These are phyloP conservation scores for Allophyes oxyacanthae DNA, from an alignment of 2,888 invertebrate species.

Conservation along the genomic window DNA sequence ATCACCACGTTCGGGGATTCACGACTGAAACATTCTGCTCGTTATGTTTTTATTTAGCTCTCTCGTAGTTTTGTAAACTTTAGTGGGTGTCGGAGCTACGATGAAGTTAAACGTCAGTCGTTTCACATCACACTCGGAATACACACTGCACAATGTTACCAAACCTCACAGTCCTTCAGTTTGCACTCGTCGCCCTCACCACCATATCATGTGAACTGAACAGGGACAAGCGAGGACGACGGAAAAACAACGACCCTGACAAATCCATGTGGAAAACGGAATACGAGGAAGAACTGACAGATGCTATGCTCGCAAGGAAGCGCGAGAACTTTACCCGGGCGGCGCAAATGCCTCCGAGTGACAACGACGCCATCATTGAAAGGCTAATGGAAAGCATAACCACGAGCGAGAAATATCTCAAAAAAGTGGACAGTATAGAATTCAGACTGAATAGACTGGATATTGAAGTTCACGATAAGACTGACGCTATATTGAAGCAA, in stretches of 20 bases:
- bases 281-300: conserved; percentile 79
- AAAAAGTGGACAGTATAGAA: conserved; percentile 84
- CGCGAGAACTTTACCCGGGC: conserved; percentile 72
- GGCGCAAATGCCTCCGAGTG: conserved; percentile 62
- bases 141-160: conserved; percentile 71
- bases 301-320: conserved; percentile 73
- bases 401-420: conserved; percentile 82
- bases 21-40: conserved; percentile 58
- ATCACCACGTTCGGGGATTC: conserved; percentile 60
- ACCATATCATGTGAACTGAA: conserved; percentile 59
- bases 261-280: conserved; percentile 82
- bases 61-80: conserved; percentile 71
- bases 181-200: conserved; percentile 58
- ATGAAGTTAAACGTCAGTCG: conserved; percentile 62
- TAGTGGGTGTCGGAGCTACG: conserved; percentile 23
- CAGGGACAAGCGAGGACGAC: conserved; percentile 62
- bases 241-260: conserved; percentile 67
- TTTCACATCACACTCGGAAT: conserved; percentile 54
- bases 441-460: conserved; percentile 81
- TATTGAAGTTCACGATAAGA: conserved; percentile 83
- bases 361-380: conserved; percentile 80
- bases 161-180: conserved; percentile 54
- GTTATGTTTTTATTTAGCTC: conserved; percentile 71
- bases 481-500: conserved; percentile 76
- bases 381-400: conserved; percentile 81